These are phyloP conservation scores for Apaloderma vittatum DNA, from an alignment of 2,113 vertebrate genomes.

Conservation along the genomic window DNA sequence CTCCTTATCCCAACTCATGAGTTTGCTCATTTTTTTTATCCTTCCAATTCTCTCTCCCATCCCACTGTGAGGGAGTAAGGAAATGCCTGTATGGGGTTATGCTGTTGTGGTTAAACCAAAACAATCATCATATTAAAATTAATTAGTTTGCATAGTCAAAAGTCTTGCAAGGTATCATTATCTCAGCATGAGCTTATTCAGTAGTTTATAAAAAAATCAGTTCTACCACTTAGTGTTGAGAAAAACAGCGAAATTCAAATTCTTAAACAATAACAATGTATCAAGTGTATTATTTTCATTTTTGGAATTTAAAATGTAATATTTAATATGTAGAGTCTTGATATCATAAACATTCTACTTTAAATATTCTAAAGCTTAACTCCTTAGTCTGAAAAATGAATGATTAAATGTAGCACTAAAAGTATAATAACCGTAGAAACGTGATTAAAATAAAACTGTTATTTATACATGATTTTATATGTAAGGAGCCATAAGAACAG, in stretches of 20 bases:
- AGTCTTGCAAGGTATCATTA: neutral
- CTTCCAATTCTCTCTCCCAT: rapidly evolving
- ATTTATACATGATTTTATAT: neutral
- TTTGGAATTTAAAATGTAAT: neutral
- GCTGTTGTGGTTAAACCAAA: no score
- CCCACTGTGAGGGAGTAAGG: neutral
- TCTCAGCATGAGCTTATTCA: neutral
- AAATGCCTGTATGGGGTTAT: neutral
- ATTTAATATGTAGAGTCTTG: neutral
- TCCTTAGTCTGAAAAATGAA: neutral
- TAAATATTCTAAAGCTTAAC: neutral
- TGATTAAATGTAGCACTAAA: neutral
- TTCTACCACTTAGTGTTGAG: rapidly evolving
- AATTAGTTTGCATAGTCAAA: neutral
- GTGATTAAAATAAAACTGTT: constrained; percentile 21
- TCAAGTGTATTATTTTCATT: neutral
- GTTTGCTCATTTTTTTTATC: neutral
- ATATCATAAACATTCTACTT: neutral
- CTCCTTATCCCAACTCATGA: rapidly evolving
- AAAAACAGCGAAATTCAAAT: neutral
- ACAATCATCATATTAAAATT: no score
- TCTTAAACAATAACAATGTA: neutral
- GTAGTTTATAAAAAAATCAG: neutral
- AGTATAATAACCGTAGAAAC: constrained; percentile 1
- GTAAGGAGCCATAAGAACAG: neutral